Base-by-base conservation (phyloP, 1,140 invertebrate species). In the Musca domestica region DNA sequence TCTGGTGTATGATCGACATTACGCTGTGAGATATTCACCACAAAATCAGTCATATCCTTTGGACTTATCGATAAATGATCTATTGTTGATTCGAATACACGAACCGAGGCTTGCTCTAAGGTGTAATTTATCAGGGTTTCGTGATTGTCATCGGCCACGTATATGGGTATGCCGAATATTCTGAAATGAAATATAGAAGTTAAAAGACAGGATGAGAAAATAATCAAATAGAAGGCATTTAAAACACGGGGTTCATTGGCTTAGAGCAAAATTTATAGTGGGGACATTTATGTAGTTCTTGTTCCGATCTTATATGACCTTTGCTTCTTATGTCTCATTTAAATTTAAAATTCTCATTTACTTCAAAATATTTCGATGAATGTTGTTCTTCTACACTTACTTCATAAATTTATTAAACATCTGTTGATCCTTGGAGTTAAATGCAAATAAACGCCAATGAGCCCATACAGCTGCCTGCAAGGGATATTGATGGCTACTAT, bases 111-210 rank as follows among this genome's bases (percentile, higher is more conserved):
- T 25, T 70, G 67, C 0, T 69, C 71, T 12, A 80, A 51, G 2
- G 72, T 56, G n/a, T 64, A 74, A 54, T 71, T 68, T 19, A 69
- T 71, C n/a, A 80, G 20, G 2, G 66, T 66, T 12, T 78, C 72
- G 12, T 47, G 65, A 6, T 64, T 69, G 15, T 71, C 46, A 6
- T 66, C 70, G 1, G 72, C 76, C 72, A 80, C 75, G 15, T 72
- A 71, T 20, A 80, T 71, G 3, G 78, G 78, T 56, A 81, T 46
- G 0, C 78, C 78, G 54, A 81, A 81, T 17, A 81, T 74, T 12
- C 78, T 81, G 17, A 9, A 49, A 67, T n/a, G 41, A 48, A 17
- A 25, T n/a, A 22, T 63, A 15, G 34, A 1, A 52, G 17, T 34
- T 1, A n/a, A n/a, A n/a, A n/a, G n/a, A n/a, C n/a, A n/a, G n/a